Conservation (phyloP, 2,113 vertebrate species). For the Pica pica region DNA sequence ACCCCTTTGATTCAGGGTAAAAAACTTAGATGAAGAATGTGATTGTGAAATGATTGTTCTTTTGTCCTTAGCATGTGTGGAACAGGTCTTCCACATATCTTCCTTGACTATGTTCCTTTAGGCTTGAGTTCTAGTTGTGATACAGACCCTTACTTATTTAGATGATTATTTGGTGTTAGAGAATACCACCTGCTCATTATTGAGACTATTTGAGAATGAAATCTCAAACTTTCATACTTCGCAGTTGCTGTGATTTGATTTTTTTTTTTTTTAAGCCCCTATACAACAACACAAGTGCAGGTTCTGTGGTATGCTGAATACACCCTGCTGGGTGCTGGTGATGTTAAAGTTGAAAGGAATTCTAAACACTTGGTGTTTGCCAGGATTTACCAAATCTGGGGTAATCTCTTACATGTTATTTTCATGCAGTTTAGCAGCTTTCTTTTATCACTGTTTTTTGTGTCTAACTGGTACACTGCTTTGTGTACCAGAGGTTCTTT, state of each 20-base stretch:
- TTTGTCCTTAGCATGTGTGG: neutral
- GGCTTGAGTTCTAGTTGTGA: neutral
- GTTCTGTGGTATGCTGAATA: neutral
- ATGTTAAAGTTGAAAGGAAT: conserved; percentile 8
- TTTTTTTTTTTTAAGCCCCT: neutral
- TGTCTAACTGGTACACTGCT: neutral
- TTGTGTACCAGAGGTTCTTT: neutral
- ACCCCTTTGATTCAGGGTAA: neutral
- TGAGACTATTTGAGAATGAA: neutral
- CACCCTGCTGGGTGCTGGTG: neutral
- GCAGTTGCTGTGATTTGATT: neutral
- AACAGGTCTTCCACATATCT: neutral
- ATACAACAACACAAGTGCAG: neutral
- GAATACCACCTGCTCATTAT: neutral
- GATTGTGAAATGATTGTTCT: neutral
- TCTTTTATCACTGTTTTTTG: neutral
- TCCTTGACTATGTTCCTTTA: neutral
- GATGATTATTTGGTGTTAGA: neutral
- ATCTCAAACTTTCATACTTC: neutral
- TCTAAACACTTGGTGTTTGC: neutral
- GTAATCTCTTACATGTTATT: neutral
- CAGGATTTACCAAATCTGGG: neutral
- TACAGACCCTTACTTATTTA: neutral
- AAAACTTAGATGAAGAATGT: neutral
- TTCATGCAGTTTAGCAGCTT: neutral